A percentile compares a stretch with the other conserved stretches of the same genome.
Conservation (phyloP, 2,888 invertebrate species). For the Eupithecia vulgata region DNA sequence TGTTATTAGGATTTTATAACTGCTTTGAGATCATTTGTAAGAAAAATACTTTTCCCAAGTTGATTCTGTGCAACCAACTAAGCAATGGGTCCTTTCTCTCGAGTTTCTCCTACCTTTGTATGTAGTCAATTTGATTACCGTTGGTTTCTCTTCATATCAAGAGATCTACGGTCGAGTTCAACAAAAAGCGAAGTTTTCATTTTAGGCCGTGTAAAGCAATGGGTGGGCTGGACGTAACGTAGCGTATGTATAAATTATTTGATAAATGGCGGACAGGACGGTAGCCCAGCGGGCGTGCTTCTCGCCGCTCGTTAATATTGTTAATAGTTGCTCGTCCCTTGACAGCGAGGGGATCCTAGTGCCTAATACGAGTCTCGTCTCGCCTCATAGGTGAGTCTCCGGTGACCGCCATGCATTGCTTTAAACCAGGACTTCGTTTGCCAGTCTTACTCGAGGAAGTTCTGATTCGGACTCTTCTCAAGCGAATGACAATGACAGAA, state of each 20-base stretch:
- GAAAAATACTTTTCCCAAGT: background rate
- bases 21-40: background rate
- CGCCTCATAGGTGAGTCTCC: slow-evolving; percentile 29
- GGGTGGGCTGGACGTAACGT: slow-evolving; percentile 57
- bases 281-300: slow-evolving; percentile 69
- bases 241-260: slow-evolving; percentile 71
- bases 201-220: slow-evolving; percentile 56
- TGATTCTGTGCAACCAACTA: background rate
- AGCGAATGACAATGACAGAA: background rate
- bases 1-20: background rate
- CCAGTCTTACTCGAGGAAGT: slow-evolving; percentile 23
- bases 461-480: slow-evolving; percentile 22
- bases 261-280: slow-evolving; percentile 68
- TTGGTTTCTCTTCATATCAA: slow-evolving; percentile 20
- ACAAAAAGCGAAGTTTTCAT: slow-evolving; percentile 43
- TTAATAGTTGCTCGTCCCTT: slow-evolving; percentile 58
- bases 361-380: slow-evolving; percentile 30
- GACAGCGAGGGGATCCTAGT: slow-evolving; percentile 45
- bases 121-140: background rate
- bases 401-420: slow-evolving; percentile 20
- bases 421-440: slow-evolving; percentile 32
- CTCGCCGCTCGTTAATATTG: slow-evolving; percentile 61
- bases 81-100: background rate
- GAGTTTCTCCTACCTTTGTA: background rate
- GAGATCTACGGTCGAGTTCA: slow-evolving; percentile 37